Evolutionary conservation across 2,113 vertebrate genomes (phyloP).

Genomic region (Suncus etruscus): DNA sequence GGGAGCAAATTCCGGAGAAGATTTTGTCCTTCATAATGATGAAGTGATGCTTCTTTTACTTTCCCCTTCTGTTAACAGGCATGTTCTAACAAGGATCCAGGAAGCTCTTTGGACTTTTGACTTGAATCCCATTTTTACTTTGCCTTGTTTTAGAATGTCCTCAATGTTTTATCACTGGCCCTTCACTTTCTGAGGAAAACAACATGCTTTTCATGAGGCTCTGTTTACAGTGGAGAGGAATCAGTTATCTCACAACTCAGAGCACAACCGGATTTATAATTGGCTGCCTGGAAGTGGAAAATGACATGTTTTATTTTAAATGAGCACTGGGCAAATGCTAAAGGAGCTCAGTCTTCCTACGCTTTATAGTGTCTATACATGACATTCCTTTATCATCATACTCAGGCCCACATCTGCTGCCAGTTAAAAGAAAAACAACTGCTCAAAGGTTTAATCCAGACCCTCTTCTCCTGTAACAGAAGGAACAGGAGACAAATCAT

Average conservation of each 20-base stretch:
- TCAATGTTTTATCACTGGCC: neutral
- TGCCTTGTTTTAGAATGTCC: neutral
- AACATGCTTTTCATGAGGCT: neutral
- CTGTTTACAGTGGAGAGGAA: neutral
- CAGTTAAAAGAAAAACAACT: neutral
- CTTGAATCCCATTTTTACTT: neutral
- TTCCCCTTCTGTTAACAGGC: neutral
- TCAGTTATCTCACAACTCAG: slow-evolving; percentile 3
- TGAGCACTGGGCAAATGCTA: slow-evolving; percentile 18
- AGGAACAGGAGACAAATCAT: neutral
- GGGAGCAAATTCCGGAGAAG: neutral
- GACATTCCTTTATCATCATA: neutral
- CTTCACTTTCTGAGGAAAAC: neutral
- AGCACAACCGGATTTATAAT: slow-evolving; percentile 7
- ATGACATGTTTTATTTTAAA: slow-evolving; percentile 47
- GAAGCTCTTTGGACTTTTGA: neutral
- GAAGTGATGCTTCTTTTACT: neutral
- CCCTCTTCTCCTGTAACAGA: neutral
- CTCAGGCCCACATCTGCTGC: neutral
- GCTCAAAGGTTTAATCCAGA: neutral
- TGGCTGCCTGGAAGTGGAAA: slow-evolving; percentile 4
- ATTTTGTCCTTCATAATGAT: neutral
- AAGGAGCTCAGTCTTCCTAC: neutral
- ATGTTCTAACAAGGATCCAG: too few relatives aligned
- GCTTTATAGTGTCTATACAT: neutral